These are phyloP conservation scores for Chondrilla cf. caribensis DNA, from an alignment of 37 sponge, comb jelly and placozoan species.

Conservation along the genomic window DNA sequence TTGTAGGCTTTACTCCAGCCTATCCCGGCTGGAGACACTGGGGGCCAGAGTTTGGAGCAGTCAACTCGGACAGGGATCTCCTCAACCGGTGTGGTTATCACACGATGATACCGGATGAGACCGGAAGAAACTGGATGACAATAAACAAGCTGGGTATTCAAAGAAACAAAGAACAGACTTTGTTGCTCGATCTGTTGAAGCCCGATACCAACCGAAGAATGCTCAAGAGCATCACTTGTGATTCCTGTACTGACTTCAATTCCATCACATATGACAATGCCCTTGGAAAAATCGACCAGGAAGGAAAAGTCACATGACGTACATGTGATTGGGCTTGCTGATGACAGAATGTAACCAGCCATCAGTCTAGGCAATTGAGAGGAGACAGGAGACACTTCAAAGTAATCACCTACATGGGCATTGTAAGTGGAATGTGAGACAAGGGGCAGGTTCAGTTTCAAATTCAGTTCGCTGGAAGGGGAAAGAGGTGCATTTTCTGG, in stretches of 20 bases:
- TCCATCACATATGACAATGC: not conserved
- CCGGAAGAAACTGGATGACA: not conserved
- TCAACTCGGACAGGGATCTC: conserved; percentile 29
- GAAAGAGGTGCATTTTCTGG: not conserved
- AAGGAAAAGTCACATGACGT: not conserved
- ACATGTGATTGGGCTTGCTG: not conserved
- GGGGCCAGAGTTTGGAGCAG: conserved; percentile 58
- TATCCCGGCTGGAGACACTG: conserved; percentile 35
- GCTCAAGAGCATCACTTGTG: not conserved
- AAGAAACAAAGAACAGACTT: conserved; percentile 48
- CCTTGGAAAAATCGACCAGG: conserved; percentile 5
- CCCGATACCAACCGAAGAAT: conserved; percentile 43
- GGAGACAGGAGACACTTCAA: not conserved
- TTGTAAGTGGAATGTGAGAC: not conserved
- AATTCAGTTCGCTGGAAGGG: not conserved
- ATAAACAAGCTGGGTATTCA: conserved; percentile 36
- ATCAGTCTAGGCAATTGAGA: not conserved
- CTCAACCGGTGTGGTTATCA: not conserved
- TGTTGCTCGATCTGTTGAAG: not conserved
- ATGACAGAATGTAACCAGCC: not conserved
- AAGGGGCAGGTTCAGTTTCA: not conserved
- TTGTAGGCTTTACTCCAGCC: conserved; percentile 53
- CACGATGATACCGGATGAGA: not conserved
- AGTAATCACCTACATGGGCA: not conserved
- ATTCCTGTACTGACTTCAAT: not conserved